Base-by-base conservation (phyloP, 2,888 invertebrate genomes). In the Lacanobia wlatinum region DNA sequence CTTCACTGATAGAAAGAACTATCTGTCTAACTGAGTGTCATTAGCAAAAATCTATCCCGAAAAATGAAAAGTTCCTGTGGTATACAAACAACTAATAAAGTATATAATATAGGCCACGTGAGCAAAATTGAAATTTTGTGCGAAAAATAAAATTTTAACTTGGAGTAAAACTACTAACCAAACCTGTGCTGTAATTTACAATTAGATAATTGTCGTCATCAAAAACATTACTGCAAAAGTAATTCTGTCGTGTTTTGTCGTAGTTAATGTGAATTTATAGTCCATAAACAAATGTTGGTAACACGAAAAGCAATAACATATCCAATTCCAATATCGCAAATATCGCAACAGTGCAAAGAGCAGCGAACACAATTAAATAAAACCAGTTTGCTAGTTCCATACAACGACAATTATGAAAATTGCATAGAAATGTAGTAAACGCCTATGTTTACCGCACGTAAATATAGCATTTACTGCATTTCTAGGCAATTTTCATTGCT, bases 311-410 rank as follows among this genome's bases (percentile, higher is more conserved):
- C 63, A 58, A 75, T 71, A 77, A 83, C 40, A 77, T 75, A 72
- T 70, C 23, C 70, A 58, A 59, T 75, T 83, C 60, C 63, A 52
- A 68, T 75, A 70, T 71, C 48, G 80, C 84, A 84, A 52, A 68
- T 75, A 70, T 71, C 52, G 81, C 84, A 83, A 83, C 75, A 82
- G 72, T 70, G 78, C 78, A 83, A 67, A 77, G 71, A 76, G 63
- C 70, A 75, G 28, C 38, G 28, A 28, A 28, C 28, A 70, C 60
- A 58, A 77, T 65, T 76, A 70, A 65, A 67, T 69, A 68, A 46
- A 83, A 80, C 73, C 65, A 28, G 73, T 63, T 63, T 70, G 71
- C 55, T 48, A 21, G 46, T 76, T 73, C 62, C 77, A 65, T 48
- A 56, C 64, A 53, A 73, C 23, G 43, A 70, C 64, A 65, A 71